phyloP scores from a whole-genome alignment of 2,113 vertebrate genomes.

The Jacana jacana region DNA sequence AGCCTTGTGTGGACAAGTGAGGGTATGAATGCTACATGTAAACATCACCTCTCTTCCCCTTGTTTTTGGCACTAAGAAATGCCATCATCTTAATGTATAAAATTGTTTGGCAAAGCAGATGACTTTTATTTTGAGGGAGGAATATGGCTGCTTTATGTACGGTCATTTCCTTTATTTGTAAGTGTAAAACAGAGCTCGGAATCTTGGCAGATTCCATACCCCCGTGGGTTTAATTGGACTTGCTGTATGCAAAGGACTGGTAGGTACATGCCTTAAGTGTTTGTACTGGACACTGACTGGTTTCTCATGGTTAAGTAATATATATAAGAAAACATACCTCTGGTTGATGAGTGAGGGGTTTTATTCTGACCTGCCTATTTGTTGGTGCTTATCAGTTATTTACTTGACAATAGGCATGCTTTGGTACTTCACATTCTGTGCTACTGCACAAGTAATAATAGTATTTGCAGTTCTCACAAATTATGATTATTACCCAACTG shows the following conservation, averaged over 20 bases:
- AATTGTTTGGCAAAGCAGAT: neutral
- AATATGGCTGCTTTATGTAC: neutral
- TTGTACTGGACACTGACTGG: neutral
- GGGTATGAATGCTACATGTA: neutral
- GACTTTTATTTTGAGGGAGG: neutral
- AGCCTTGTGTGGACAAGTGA: neutral
- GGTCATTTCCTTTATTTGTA: neutral
- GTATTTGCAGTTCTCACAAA: neutral
- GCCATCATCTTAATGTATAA: neutral
- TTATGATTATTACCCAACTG: conserved; percentile 1
- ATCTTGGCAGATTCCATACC: neutral
- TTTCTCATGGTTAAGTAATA: neutral
- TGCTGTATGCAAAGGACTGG: neutral
- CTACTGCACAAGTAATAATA: neutral
- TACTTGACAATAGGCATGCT: neutral
- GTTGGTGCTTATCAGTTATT: neutral
- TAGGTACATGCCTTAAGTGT: neutral
- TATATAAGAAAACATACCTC: neutral
- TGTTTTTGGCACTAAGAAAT: neutral
- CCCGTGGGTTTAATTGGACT: neutral
- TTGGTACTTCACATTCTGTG: neutral
- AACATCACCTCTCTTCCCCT: neutral
- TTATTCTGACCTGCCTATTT: neutral
- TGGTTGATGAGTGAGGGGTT: neutral
- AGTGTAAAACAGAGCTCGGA: neutral